Evolutionary conservation across 2,113 vertebrate genomes (phyloP).

Genomic region (Telmatochromis sp.): DNA sequence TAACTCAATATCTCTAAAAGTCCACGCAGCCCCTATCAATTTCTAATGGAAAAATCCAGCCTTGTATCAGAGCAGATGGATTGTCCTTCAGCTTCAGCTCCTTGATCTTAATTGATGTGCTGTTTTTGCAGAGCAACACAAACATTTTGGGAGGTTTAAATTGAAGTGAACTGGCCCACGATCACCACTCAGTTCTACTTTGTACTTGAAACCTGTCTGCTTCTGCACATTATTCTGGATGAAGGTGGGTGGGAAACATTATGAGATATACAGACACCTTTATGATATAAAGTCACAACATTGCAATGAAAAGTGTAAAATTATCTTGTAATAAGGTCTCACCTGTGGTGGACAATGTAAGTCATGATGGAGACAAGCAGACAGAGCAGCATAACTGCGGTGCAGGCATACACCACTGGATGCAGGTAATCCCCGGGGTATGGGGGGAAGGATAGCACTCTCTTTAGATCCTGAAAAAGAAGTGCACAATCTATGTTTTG

Average conservation of each 20-base stretch:
- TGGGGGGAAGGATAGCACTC: slow-evolving; percentile 85
- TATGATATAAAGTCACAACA: not conserved
- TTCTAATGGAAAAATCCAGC: not conserved
- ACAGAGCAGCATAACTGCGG: slow-evolving; percentile 91
- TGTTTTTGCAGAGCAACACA: not conserved
- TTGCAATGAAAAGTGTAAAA: not conserved
- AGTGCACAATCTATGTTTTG: not conserved
- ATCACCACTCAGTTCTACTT: not conserved
- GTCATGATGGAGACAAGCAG: slow-evolving; percentile 86
- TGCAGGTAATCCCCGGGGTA: slow-evolving; percentile 93
- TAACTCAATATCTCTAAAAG: not conserved
- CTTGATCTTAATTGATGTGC: not conserved
- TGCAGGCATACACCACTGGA: slow-evolving; percentile 97
- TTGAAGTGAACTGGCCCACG: not conserved
- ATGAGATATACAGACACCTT: not conserved
- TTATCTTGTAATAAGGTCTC: not conserved
- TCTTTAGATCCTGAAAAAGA: slow-evolving; percentile 86
- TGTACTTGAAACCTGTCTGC: not conserved
- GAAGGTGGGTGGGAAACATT: not conserved
- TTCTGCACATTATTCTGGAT: not conserved
- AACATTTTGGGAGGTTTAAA: not conserved
- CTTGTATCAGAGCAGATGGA: not conserved
- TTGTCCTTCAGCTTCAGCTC: not conserved
- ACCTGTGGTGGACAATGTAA: slow-evolving; percentile 88
- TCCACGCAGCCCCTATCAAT: not conserved